Base-by-base conservation (phyloP, 2,797 vertebrate species). In the Enteromius anoplus region DNA sequence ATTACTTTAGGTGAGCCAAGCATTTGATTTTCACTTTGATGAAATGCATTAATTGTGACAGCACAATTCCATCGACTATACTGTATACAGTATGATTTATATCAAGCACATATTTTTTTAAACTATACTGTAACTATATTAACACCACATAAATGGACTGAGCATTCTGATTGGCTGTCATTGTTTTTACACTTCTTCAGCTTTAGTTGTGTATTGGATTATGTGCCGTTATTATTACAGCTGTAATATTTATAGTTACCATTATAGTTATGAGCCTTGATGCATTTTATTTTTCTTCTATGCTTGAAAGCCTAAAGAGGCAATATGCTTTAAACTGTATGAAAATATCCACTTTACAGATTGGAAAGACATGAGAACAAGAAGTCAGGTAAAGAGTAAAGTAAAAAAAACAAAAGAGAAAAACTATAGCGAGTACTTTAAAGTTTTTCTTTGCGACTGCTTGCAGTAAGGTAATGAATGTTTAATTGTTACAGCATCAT, bases 401-500 rank as follows among this genome's bases (percentile, higher is more conserved):
- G 14, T 32, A 53, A 53, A 53, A 21, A 26, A 60, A 60, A 14
- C 12, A 17, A 10, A 10, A 26, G 12, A 17, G 1, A 49, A 17
- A 23, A 14, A 0, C 7, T 47, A 11, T 19, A 14, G 11, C 0
- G 0, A 80, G 40, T 23, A 62, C 19, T 81, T 23, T 17, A 72
- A 81, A 34, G 76, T 23, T 8, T 78, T 32, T 68, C 75, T 83
- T 75, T 55, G 23, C 32, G 32, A 23, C 10, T 3, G 37, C 80
- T 51, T 34, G 40, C 37, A 53, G 15, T 49, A 65, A 32, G 4
- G 26, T 60, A 81, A 86, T 86, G 75, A 78, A 84, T 83, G 78
- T 85, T 82, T 83, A 70, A 86, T 80, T 53, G 77, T 83, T 78
- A 64, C 3, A 5, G 15, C 65, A 83, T 85, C 80, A 80, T 85